These are phyloP conservation scores for Sphyrna mokarran DNA, from an alignment of 2,113 vertebrate species.

Conservation along the genomic window DNA sequence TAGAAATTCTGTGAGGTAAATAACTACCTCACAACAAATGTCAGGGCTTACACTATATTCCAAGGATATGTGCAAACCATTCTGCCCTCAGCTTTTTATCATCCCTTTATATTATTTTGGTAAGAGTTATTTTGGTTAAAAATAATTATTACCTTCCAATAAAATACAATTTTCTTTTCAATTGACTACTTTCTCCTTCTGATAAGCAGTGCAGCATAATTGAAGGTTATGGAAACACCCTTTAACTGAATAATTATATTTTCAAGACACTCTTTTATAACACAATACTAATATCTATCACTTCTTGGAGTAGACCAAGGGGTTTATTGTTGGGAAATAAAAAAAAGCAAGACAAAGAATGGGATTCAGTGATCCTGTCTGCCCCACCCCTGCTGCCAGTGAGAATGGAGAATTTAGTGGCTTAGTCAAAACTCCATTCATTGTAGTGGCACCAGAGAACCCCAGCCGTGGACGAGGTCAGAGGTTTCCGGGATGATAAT, in stretches of 20 bases:
- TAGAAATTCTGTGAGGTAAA: neutral
- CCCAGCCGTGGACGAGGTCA: too few species aligned
- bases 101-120: neutral
- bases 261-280: neutral
- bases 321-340: neutral
- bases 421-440: too few species aligned
- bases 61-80: neutral
- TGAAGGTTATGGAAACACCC: neutral
- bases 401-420: too few species aligned
- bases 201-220: neutral
- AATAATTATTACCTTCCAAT: neutral
- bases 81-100: neutral
- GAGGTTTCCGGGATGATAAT: too few species aligned
- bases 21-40: neutral
- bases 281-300: neutral
- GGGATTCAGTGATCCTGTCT: too few species aligned
- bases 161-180: neutral
- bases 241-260: constrained; percentile 14
- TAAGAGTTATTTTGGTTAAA: neutral
- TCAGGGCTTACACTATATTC: neutral
- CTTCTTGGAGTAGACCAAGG: neutral
- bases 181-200: neutral
- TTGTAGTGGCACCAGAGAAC: too few species aligned
- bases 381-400: too few species aligned
- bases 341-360: neutral